These are phyloP conservation scores for Bagarius yarrelli DNA, from an alignment of 2,113 vertebrate species.

Conservation along the genomic window DNA sequence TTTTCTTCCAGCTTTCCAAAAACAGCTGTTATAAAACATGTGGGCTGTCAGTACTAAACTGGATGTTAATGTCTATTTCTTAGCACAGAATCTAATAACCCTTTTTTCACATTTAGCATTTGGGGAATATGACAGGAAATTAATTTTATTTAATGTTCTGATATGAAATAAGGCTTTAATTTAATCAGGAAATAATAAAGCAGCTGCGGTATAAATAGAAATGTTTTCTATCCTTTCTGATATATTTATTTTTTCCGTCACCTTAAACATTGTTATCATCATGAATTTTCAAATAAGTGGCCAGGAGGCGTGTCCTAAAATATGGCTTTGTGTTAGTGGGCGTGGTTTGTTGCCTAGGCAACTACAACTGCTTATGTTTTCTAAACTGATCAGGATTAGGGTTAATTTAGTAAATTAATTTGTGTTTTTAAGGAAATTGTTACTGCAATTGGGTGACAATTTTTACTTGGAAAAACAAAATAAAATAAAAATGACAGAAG, in stretches of 20 bases:
- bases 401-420: too few species aligned
- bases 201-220: neutral
- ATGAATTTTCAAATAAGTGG: too few species aligned
- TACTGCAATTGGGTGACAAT: too few species aligned
- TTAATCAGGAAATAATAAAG: neutral
- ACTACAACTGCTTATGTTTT: neutral
- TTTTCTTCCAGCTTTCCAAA: neutral
- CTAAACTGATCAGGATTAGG: neutral
- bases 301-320: too few species aligned
- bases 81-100: neutral
- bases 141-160: too few species aligned
- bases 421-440: too few species aligned
- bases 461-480: too few species aligned
- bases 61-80: too few species aligned
- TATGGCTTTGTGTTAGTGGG: neutral
- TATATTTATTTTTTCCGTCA: neutral
- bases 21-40: too few species aligned
- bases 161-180: too few species aligned
- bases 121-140: neutral
- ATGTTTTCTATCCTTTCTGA: neutral
- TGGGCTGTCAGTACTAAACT: too few species aligned
- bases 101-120: neutral
- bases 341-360: neutral
- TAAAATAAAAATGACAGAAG: too few species aligned
- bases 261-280: neutral